phyloP scores from a whole-genome alignment of 2,113 vertebrate species.

The Aspiorhynchus laticeps region DNA sequence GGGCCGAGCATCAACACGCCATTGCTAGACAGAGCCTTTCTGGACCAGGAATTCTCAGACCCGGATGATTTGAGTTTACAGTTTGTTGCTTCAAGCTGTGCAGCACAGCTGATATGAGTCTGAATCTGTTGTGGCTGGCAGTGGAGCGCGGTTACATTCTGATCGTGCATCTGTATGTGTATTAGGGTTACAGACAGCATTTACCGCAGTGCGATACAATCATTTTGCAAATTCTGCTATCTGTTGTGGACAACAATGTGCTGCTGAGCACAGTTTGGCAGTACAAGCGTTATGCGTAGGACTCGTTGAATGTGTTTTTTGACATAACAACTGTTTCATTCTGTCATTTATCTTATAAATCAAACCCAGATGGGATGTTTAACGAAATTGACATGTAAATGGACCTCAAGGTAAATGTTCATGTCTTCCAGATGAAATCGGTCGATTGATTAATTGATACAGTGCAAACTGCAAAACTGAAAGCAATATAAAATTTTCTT shows the following conservation, averaged over 20 bases:
- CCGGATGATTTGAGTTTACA: constrained; percentile 3
- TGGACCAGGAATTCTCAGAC: background rate
- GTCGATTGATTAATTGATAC: background rate
- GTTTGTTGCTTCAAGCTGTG: constrained; percentile 37
- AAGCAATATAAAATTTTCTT: background rate
- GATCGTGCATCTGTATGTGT: constrained; percentile 1
- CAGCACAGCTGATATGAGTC: constrained; percentile 34
- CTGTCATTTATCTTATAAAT: background rate
- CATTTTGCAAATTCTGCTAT: background rate
- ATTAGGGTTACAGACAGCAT: background rate
- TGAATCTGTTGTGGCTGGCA: constrained; percentile 41
- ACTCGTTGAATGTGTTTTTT: background rate
- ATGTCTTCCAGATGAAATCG: background rate
- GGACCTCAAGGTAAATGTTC: background rate
- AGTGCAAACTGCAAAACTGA: background rate
- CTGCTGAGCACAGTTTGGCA: background rate
- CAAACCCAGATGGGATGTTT: background rate
- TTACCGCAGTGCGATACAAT: background rate
- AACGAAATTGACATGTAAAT: background rate
- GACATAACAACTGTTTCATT: background rate
- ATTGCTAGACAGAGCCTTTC: constrained; percentile 22
- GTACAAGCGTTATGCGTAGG: background rate
- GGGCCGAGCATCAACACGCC: background rate
- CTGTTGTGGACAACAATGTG: background rate
- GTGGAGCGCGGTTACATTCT: constrained; percentile 23